Evolutionary conservation across 2,113 vertebrate genomes (phyloP).

Genomic region (Pithys albifrons): DNA sequence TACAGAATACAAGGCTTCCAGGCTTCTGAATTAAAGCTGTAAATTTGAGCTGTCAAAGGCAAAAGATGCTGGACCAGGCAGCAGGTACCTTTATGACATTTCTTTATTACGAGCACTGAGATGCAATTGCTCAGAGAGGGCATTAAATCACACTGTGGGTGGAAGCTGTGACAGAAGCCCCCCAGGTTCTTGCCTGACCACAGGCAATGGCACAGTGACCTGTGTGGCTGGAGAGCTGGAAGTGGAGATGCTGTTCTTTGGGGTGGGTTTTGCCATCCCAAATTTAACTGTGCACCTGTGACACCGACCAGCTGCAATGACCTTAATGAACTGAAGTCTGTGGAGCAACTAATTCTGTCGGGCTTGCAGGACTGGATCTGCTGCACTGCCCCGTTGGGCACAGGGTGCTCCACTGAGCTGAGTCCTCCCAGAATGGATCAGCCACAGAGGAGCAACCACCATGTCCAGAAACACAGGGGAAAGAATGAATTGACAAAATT

Average conservation of each 20-base stretch:
- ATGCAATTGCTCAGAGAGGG: constrained; percentile 42
- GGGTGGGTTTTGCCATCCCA: not conserved
- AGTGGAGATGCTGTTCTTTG: not conserved
- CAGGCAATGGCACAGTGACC: constrained; percentile 1
- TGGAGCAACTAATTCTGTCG: not conserved
- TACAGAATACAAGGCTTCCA: constrained; percentile 17
- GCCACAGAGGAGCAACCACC: not conserved
- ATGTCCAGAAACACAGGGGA: not conserved
- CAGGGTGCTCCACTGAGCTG: not conserved
- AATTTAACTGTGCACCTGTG: not conserved
- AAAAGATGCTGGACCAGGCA: constrained; percentile 39
- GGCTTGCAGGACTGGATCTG: not conserved
- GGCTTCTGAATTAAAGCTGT: constrained; percentile 59
- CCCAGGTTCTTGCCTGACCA: not conserved
- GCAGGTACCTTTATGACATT: constrained; percentile 46
- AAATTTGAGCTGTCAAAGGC: constrained; percentile 55
- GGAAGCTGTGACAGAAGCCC: not conserved
- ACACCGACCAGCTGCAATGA: not conserved
- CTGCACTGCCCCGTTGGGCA: not conserved
- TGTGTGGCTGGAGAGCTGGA: not conserved
- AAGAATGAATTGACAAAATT: not conserved
- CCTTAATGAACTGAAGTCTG: not conserved
- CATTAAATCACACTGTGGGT: constrained; percentile 4
- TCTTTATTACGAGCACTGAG: constrained; percentile 50
- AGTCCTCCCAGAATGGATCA: not conserved